Conservation (phyloP, 2,113 vertebrate species). For the Sorex araneus region DNA sequence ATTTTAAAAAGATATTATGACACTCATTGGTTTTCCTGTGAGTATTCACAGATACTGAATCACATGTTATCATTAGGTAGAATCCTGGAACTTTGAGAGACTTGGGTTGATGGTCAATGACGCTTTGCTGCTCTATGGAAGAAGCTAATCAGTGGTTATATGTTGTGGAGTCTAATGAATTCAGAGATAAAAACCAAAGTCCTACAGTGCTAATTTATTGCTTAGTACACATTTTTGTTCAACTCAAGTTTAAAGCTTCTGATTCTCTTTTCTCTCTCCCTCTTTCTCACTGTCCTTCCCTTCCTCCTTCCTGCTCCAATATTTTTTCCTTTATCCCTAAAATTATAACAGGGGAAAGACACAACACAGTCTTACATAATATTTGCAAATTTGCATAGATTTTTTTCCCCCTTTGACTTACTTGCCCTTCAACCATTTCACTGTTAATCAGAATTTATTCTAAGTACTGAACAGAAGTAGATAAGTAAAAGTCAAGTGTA, state of each 20-base stretch:
- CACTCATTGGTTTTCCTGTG: neutral
- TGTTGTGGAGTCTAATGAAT: neutral
- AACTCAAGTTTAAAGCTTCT: neutral
- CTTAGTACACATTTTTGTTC: neutral
- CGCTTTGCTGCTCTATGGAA: neutral
- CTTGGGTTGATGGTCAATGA: neutral
- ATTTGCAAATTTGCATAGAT: too few relatives aligned
- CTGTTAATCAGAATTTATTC: slow-evolving; percentile 19
- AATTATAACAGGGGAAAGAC: slow-evolving; percentile 6
- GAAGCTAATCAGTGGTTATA: neutral
- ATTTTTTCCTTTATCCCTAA: neutral
- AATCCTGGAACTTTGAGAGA: neutral
- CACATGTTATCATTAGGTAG: neutral
- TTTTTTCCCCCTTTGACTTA: slow-evolving; percentile 6
- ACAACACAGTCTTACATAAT: neutral
- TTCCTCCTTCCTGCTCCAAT: too few relatives aligned
- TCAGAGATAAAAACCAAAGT: neutral
- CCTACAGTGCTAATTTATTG: neutral
- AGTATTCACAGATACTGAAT: neutral
- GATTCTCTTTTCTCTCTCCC: neutral
- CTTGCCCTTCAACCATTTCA: neutral
- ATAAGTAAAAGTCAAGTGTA: neutral
- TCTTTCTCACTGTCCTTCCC: too few relatives aligned
- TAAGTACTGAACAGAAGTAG: neutral
- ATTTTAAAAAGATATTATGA: slow-evolving; percentile 15